phyloP scores from a whole-genome alignment of 2,113 vertebrate species.

The Phyllopteryx taeniolatus region DNA sequence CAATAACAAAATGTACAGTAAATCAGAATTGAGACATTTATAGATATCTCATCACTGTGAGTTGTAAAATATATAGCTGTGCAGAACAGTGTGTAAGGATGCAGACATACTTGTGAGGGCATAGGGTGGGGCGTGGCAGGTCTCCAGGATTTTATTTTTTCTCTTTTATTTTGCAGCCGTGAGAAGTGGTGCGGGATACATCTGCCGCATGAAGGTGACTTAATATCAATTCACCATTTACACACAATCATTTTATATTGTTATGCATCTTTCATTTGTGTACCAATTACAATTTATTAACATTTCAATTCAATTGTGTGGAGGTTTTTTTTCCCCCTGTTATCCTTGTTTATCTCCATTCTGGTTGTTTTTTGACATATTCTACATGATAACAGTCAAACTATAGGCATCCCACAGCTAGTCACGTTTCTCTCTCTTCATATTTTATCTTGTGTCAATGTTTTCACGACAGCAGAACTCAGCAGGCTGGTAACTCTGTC shows the following conservation, averaged over 20 bases:
- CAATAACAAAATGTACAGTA: constrained; percentile 10
- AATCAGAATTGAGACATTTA: constrained; percentile 11
- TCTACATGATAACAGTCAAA: not conserved
- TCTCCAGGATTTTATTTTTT: not conserved
- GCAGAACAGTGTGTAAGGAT: constrained; percentile 12
- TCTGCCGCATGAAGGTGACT: not conserved
- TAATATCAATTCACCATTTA: not conserved
- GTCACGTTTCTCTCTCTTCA: constrained; percentile 9
- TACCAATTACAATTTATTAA: not conserved
- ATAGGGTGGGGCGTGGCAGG: constrained; percentile 41
- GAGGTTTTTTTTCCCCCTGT: not conserved
- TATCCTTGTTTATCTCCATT: not conserved
- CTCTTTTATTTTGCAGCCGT: not conserved
- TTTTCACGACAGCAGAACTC: not conserved
- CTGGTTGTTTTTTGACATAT: not conserved
- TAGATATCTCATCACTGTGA: not conserved
- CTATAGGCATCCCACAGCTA: not conserved
- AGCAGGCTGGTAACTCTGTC: not conserved
- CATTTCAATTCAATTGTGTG: not conserved
- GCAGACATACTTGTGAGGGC: constrained; percentile 13
- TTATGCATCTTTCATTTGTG: not conserved
- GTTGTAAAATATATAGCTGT: not conserved
- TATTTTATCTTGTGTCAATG: not conserved
- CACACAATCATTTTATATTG: not conserved
- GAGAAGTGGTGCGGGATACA: not conserved